Base-by-base conservation (phyloP, 2,797 vertebrate species). In the Momotus momota region DNA sequence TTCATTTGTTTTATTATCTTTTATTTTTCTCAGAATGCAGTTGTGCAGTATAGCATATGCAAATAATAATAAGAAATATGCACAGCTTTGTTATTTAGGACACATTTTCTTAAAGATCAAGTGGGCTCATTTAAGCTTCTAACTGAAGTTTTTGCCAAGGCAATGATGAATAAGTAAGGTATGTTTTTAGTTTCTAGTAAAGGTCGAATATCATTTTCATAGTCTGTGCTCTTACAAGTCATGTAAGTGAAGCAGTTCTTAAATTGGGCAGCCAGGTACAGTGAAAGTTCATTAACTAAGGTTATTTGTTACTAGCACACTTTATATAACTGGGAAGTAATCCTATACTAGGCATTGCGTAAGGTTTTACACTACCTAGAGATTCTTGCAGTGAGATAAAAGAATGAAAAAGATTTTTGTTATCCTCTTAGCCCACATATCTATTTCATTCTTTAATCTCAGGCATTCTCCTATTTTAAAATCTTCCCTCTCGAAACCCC, bases 1-100 rank as follows among this genome's bases (percentile, higher is more conserved):
- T 97, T 98, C 93, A 97, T 94, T 97, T 98, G 94, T 95, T 97
- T 98, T 97, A 96, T 97, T 97, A 96, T 96, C 96, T 98, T 97
- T 97, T 95, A 87, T 96, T 98, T 98, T 97, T 96, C 95, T 97
- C 94, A 70, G 94, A 95, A 97, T 94, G 93, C 90, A 92, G 85
- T 84, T 95, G 96, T 86, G 93, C 96, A 96, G 92, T 93, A 95
- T 75, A 95, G 95, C 96, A 95, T 97, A 97, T 90, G 88, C 94
- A 98, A 98, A 97, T 97, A 97, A 97, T 93, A 97, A 80, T 74
- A 95, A 94, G 0, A 93, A 97, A 95, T 69, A 94, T 0, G 58
- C 72, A 80, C 51, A 96, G 73, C 90, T 97, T 96, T 93, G 93
- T 96, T 97, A 95, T 64, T 96, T 96, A 86, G 73, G 87, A 95